Base-by-base conservation (phyloP, 2,113 vertebrate species). In the Thinocorus orbignyianus region DNA sequence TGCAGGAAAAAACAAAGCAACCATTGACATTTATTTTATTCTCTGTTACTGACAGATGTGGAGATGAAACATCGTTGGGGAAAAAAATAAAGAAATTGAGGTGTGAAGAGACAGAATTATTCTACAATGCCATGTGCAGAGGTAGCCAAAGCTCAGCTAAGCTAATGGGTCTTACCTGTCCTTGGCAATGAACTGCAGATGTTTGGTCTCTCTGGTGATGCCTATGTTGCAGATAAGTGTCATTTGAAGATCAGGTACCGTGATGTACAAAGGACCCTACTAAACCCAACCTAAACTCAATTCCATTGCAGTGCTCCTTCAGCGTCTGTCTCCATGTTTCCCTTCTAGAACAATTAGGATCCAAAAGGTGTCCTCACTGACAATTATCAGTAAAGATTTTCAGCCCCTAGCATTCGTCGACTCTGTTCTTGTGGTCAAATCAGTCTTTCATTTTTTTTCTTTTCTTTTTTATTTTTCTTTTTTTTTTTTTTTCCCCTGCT, bases 261-360 rank as follows among this genome's bases (percentile, higher is more conserved):
- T 20, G 18, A 24, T 17, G 26, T 20, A 10, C 9, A 68, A n/a
- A 4, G 3, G 2, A 81, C 0, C 1, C 15, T 37, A 16, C 19
- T 52, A 9, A 72, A 68, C 9, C 44, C 26, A 33, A 11, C 1
- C 4, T 4, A 31, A 42, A 37, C 9, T 37, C 13, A 48, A 8
- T 33, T 58, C 20, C 8, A 8, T 6, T 66, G 6, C 17, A 31
- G 3, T 1, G 33, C 4, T 68, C 5, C 30, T 72, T 52, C 42
- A 71, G 24, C 4, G 9, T 71, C 37, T n/a, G 17, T 46, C 10
- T 3, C 7, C 8, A 3, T 23, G 10, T 51, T 60, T 84, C 37
- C 18, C 62, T 64, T 74, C 30, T 28, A 79, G 33, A 41, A 51
- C 9, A 62, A n/a, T 12, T 5, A 3, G 6, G 6, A 61, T 41